Conservation (phyloP, 2,113 vertebrate genomes). For the Sylvicapra grimmia region DNA sequence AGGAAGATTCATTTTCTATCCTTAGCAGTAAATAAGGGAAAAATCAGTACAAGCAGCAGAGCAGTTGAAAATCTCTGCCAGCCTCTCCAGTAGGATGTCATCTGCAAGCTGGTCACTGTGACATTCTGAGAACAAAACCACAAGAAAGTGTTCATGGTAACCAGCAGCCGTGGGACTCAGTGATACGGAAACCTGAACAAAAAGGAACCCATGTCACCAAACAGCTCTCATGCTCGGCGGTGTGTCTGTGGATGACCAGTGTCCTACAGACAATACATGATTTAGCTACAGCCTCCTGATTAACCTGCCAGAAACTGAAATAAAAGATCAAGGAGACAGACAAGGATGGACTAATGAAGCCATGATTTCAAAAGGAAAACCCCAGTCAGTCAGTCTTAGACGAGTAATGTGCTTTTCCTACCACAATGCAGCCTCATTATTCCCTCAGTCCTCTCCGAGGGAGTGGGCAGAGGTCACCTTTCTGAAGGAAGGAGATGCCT, state of each 20-base stretch:
- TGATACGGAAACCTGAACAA: slow-evolving; percentile 9
- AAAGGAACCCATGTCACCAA: background rate
- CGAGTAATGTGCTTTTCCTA: background rate
- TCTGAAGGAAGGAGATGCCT: background rate
- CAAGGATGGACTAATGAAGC: slow-evolving; percentile 31
- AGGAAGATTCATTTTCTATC: slow-evolving; percentile 19
- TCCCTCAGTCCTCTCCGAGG: background rate
- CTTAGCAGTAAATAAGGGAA: slow-evolving; percentile 45
- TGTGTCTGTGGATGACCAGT: background rate
- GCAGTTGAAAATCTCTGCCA: slow-evolving; percentile 46
- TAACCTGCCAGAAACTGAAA: slow-evolving; percentile 55
- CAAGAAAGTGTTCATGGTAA: slow-evolving; percentile 37
- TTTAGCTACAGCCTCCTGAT: slow-evolving; percentile 44
- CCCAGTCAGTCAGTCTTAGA: background rate
- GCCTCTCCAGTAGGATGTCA: slow-evolving; percentile 41
- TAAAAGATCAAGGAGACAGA: slow-evolving; percentile 34
- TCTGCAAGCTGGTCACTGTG: slow-evolving; percentile 72
- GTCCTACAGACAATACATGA: slow-evolving; percentile 8
- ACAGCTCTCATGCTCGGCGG: background rate
- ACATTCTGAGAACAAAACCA: slow-evolving; percentile 66
- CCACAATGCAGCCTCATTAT: background rate
- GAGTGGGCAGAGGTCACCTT: background rate
- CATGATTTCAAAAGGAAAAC: slow-evolving; percentile 40
- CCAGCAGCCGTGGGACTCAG: background rate
- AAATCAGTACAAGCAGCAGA: slow-evolving; percentile 41